Evolutionary conservation across 2,113 vertebrate genomes (phyloP).

Genomic region (Podilymbus podiceps): DNA sequence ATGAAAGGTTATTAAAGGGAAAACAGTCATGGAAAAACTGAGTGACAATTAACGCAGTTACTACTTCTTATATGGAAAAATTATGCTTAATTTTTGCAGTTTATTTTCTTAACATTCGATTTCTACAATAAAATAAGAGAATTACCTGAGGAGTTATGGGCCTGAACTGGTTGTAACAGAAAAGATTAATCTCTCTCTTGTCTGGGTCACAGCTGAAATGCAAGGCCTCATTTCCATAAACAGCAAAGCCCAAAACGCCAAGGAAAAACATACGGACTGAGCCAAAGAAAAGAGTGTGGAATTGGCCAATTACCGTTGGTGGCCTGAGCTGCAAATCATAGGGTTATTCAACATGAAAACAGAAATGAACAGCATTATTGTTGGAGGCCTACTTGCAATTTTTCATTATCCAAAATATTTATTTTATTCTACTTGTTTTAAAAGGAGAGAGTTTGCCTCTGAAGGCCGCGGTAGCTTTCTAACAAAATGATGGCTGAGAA

Average conservation of each 20-base stretch:
- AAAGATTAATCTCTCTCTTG: conserved; percentile 86
- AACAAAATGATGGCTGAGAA: neutral
- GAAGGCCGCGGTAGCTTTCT: neutral
- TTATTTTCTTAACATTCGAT: neutral
- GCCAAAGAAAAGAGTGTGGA: conserved; percentile 90
- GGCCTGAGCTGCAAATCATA: conserved; percentile 80
- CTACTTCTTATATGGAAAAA: neutral
- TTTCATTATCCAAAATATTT: neutral
- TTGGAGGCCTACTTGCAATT: neutral
- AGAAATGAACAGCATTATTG: conserved; percentile 10
- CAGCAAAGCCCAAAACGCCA: conserved; percentile 85
- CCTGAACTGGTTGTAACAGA: conserved; percentile 90
- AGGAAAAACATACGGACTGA: conserved; percentile 85
- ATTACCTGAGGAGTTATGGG: conserved; percentile 87
- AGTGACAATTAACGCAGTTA: neutral
- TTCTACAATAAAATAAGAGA: neutral
- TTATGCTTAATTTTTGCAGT: neutral
- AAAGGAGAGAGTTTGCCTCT: neutral
- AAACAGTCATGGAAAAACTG: neutral
- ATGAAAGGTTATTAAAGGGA: neutral
- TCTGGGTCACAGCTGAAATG: conserved; percentile 90
- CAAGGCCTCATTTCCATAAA: conserved; percentile 87
- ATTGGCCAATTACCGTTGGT: conserved; percentile 86
- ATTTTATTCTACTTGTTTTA: neutral
- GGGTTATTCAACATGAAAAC: conserved; percentile 2